phyloP scores from a whole-genome alignment of 2,888 invertebrate genomes.

The Uropetala carovei region DNA sequence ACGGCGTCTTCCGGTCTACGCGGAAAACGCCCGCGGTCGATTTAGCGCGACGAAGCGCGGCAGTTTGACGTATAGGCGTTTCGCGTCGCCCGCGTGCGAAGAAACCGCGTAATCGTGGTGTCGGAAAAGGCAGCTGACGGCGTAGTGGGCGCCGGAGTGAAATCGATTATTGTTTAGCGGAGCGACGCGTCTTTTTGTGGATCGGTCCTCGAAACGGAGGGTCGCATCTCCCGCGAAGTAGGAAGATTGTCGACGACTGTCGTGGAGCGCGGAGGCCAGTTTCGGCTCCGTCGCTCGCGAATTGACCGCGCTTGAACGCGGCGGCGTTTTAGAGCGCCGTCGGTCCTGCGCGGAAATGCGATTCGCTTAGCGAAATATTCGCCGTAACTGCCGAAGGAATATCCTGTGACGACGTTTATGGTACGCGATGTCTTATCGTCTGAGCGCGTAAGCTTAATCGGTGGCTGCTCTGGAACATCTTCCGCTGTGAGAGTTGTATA shows the following conservation, averaged over 20 bases:
- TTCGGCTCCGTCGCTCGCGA: background rate
- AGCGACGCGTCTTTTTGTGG: background rate
- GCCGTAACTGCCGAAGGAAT: no score
- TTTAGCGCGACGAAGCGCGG: no score
- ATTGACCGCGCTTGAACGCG: background rate
- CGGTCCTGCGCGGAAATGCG: background rate
- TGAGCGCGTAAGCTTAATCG: background rate
- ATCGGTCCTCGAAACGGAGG: no score
- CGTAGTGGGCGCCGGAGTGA: background rate
- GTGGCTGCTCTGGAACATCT: conserved; percentile 46
- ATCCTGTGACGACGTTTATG: no score
- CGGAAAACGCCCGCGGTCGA: no score
- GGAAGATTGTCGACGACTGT: no score
- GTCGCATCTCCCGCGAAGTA: no score
- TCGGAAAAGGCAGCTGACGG: background rate
- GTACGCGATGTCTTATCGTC: no score
- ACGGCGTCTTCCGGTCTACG: background rate
- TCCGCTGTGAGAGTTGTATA: background rate
- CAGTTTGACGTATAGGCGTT: no score
- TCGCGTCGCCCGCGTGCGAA: background rate
- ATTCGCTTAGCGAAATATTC: no score
- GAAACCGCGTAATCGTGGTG: background rate
- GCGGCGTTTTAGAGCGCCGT: conserved; percentile 10
- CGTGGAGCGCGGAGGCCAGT: no score
- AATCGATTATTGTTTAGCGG: background rate